Conservation (phyloP, 2,888 invertebrate species). For the Drosophila koepferae region DNA sequence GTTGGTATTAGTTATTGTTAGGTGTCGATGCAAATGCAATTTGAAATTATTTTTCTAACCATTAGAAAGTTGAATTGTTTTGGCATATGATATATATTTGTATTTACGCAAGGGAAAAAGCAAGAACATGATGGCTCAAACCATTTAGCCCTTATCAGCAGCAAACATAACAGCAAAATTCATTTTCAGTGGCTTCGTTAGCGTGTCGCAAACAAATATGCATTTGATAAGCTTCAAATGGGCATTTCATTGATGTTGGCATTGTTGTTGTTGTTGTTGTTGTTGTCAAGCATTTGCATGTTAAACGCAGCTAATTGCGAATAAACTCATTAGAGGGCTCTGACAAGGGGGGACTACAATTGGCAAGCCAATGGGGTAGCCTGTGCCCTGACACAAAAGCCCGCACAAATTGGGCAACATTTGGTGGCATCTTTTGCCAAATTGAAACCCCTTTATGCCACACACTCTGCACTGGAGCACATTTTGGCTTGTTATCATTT, state of each 20-base stretch:
- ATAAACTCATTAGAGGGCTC: conserved; percentile 71
- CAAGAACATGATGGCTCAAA: not conserved
- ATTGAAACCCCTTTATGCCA: conserved; percentile 16
- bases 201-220: conserved; percentile 28
- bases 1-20: conserved; percentile 7
- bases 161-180: not conserved
- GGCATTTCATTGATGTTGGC: conserved; percentile 24
- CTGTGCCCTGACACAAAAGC: conserved; percentile 12
- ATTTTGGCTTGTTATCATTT: conserved; percentile 73
- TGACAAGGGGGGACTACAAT: conserved; percentile 37
- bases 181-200: conserved; percentile 4
- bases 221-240: conserved; percentile 34
- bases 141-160: not conserved
- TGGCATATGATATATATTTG: not conserved
- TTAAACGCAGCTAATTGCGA: conserved; percentile 69
- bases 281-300: conserved; percentile 54
- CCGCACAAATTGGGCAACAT: conserved; percentile 56
- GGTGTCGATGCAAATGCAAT: conserved; percentile 13
- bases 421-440: conserved; percentile 58
- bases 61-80: not conserved
- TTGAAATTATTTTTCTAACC: not conserved
- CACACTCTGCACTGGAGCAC: conserved; percentile 36
- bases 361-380: not conserved
- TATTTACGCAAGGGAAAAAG: not conserved
- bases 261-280: conserved; percentile 13